Conservation (phyloP, 2,888 invertebrate species). For the Diadromus collaris region DNA sequence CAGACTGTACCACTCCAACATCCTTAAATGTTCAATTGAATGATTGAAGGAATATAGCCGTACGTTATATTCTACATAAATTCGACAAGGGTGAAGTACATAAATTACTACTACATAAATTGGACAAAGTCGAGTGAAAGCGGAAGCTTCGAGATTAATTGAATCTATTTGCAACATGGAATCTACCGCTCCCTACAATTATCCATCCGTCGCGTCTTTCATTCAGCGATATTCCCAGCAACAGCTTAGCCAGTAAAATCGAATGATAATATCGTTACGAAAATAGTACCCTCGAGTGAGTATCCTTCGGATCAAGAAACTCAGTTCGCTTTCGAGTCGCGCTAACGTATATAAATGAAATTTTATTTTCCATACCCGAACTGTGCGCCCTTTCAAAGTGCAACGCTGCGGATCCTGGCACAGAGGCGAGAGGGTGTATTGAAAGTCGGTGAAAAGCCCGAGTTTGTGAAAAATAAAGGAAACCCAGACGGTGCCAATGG, state of each 20-base stretch:
- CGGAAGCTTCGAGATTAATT: background rate
- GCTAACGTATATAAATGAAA: background rate
- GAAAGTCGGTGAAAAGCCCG: conserved; percentile 20
- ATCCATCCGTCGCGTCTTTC: background rate
- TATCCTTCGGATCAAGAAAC: conserved; percentile 20
- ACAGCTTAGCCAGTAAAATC: background rate
- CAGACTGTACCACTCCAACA: too few relatives aligned
- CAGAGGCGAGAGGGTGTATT: background rate
- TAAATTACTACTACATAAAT: background rate
- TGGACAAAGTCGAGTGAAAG: conserved; percentile 8
- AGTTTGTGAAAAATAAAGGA: conserved; percentile 18
- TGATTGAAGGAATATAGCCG: background rate
- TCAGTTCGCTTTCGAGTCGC: background rate
- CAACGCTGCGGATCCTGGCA: background rate
- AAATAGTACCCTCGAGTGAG: background rate
- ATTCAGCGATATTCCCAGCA: background rate
- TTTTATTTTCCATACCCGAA: background rate
- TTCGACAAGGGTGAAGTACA: too few relatives aligned
- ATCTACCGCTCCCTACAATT: background rate
- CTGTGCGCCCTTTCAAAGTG: background rate
- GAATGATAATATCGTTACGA: conserved; percentile 17
- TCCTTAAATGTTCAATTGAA: background rate
- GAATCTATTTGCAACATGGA: conserved; percentile 2
- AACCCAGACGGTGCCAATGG: background rate
- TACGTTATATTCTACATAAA: background rate